These are phyloP conservation scores for Porites divaricata DNA, from an alignment of 92 coral and sea anemone genomes.

Conservation along the genomic window DNA sequence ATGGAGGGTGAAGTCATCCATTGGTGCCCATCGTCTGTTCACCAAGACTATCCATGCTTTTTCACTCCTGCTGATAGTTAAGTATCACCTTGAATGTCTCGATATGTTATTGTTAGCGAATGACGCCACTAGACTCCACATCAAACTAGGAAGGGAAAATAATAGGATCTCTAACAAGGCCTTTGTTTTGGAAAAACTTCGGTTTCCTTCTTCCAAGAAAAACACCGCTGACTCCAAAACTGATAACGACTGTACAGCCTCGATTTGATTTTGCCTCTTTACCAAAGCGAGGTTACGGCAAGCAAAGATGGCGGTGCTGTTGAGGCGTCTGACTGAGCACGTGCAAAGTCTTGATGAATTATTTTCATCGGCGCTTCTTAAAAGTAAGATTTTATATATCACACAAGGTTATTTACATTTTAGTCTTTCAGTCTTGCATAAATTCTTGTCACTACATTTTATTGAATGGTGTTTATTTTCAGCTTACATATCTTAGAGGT, in stretches of 20 bases:
- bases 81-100: constrained; percentile 3
- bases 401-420: neutral
- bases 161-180: constrained; percentile 11
- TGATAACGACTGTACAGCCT: constrained; percentile 1
- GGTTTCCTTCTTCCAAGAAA: neutral
- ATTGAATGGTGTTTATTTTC: too few species aligned
- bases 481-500: too few species aligned
- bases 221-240: constrained; percentile 23
- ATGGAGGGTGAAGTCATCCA: neutral
- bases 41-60: neutral
- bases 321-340: neutral
- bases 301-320: constrained; percentile 18
- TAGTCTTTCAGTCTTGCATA: too few species aligned
- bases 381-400: constrained; percentile 16
- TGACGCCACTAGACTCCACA: constrained; percentile 1
- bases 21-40: too few species aligned
- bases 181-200: constrained; percentile 38
- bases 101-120: neutral
- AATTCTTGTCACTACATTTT: neutral
- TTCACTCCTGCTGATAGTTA: neutral
- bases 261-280: neutral
- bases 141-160: constrained; percentile 15
- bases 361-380: neutral
- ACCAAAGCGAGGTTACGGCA: neutral
- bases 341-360: constrained; percentile 10